Evolutionary conservation across 2,797 vertebrate species (phyloP), one percentile per base, ranked within the genome.

Genomic region (Selene dorsalis): DNA sequence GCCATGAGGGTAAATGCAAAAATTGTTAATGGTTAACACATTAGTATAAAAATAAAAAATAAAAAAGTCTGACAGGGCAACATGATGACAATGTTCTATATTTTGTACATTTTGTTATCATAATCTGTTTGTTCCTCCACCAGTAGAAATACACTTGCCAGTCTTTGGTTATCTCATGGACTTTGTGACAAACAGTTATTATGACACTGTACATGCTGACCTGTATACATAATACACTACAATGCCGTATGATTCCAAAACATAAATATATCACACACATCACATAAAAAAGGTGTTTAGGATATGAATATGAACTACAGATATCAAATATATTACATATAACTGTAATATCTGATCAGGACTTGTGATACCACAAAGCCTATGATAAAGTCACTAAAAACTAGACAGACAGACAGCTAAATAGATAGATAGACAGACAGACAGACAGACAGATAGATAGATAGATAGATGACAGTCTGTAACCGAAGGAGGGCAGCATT

Each of bases 401-500:
- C n/a, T n/a, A n/a, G n/a, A n/a, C n/a, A n/a, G n/a, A n/a, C n/a
- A n/a, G n/a, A n/a, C n/a, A n/a, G n/a, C n/a, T n/a, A n/a, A n/a
- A n/a, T n/a, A 35, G 32, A 35, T 35, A 30, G 3, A 30, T 30
- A 30, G 6, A 6, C 30, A 30, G 30, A 30, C 6, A 30, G 30
- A 30, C 6, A 30, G 30, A 30, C 6, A 30, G 30, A 30, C 6
- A 30, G 30, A 30, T 30, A 30, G 30, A 30, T 30, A 30, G 5
- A 30, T 35, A 35, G 32, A 35, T 35, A 8, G 30, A 32, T 3
- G 17, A 2, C 39, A 14, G 2, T 2, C 10, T 18, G 0, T 32
- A 6, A n/a, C 50, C 70, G 5, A 3, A 30, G 45, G 72, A 38
- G 78, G 78, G 78, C 72, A 65, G 66, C 66, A 75, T 45, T 8